A percentile compares a stretch with the other conserved stretches of the same genome.
Conservation (phyloP, 2,113 vertebrate genomes). For the Jaculus jaculus region DNA sequence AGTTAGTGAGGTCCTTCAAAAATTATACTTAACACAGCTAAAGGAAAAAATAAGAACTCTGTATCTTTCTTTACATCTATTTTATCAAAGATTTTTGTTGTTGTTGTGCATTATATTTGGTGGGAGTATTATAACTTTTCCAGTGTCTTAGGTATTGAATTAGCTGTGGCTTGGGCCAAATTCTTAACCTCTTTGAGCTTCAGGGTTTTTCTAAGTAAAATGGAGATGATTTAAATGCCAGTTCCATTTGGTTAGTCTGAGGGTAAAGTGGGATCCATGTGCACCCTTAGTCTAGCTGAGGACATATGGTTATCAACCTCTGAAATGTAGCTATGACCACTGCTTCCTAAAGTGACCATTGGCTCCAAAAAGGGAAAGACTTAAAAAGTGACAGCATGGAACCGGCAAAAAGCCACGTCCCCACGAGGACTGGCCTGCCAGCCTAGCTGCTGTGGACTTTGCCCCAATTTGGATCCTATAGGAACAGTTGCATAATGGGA, state of each 20-base stretch:
- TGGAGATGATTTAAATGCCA: neutral
- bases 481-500: neutral
- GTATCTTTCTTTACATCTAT: neutral
- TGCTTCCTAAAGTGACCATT: neutral
- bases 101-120: slow-evolving; percentile 6
- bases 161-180: neutral
- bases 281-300: neutral
- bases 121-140: neutral
- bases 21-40: neutral
- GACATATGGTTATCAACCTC: neutral
- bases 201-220: slow-evolving; percentile 19
- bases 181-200: neutral
- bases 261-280: neutral
- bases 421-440: no score
- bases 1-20: neutral
- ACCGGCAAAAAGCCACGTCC: neutral
- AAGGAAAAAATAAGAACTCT: neutral
- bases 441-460: neutral
- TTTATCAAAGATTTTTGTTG: slow-evolving; percentile 1
- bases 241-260: neutral
- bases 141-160: neutral
- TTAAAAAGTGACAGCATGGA: neutral
- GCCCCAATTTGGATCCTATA: neutral
- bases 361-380: neutral
- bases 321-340: neutral